Conservation (phyloP, 2,113 vertebrate genomes). For the Myrmecophaga tridactyla region DNA sequence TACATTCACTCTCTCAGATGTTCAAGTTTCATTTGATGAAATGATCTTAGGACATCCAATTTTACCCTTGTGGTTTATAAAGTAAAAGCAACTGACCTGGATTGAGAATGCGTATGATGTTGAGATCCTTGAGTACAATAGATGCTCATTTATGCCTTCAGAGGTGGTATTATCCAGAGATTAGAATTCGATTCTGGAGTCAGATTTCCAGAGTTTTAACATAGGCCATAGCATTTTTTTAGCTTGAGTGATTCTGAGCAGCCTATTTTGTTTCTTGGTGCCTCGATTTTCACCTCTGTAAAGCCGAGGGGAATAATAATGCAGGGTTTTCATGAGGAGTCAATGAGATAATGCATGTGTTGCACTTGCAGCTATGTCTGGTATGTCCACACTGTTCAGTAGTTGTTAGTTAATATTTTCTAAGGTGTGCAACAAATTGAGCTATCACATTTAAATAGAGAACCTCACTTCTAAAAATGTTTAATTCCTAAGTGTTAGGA, state of each 20-base stretch:
- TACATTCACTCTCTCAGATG: neutral
- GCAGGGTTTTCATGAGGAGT: neutral
- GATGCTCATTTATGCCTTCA: neutral
- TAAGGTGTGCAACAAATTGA: conserved; percentile 21
- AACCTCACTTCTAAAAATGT: neutral
- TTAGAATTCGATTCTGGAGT: neutral
- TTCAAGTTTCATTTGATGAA: conserved; percentile 33
- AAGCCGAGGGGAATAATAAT: neutral
- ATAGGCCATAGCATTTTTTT: neutral
- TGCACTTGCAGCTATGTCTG: neutral
- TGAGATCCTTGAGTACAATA: neutral
- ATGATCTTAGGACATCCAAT: neutral
- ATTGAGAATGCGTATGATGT: neutral
- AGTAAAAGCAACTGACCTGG: neutral
- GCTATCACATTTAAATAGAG: neutral
- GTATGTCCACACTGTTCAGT: neutral
- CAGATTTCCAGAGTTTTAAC: neutral
- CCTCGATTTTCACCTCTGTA: neutral
- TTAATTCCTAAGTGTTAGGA: neutral
- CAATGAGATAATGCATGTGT: neutral
- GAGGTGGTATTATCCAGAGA: neutral
- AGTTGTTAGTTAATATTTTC: conserved; percentile 8
- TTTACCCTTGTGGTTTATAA: neutral
- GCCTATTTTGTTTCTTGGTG: neutral
- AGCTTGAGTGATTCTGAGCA: neutral